phyloP scores from a whole-genome alignment of 1,140 invertebrate species.

The Geopemphigus sp. region DNA sequence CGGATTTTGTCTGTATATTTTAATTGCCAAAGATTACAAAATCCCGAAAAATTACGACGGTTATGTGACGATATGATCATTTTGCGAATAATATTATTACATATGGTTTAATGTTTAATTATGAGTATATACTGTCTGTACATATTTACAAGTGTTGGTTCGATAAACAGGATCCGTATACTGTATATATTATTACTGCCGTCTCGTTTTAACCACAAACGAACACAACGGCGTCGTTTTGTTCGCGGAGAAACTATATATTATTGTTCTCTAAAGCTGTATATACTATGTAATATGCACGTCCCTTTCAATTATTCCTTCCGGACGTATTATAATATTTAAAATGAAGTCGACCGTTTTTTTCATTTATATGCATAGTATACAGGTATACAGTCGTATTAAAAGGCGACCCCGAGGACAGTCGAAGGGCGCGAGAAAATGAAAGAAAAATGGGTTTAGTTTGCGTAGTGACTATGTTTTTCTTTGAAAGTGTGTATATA shows the following conservation, averaged over 20 bases:
- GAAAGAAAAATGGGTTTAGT: background rate
- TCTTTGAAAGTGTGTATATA: background rate
- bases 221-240: background rate
- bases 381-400: too few relatives aligned
- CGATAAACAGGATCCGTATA: background rate
- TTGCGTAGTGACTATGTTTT: background rate
- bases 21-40: too few relatives aligned
- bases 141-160: background rate
- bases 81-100: too few relatives aligned
- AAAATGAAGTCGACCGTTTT: too few relatives aligned
- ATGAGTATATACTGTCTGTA: too few relatives aligned
- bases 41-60: too few relatives aligned
- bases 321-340: background rate
- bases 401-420: too few relatives aligned
- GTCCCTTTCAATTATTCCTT: background rate
- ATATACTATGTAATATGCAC: background rate
- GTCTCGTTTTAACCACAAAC: background rate
- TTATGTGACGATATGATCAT: too few relatives aligned
- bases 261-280: background rate
- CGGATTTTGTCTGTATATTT: too few relatives aligned
- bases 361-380: too few relatives aligned
- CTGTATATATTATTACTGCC: background rate
- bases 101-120: too few relatives aligned
- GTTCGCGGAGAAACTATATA: background rate
- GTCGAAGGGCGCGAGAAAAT: background rate